Evolutionary conservation across 2,888 invertebrate genomes (phyloP).

Genomic region (Matsumyia berberina): DNA sequence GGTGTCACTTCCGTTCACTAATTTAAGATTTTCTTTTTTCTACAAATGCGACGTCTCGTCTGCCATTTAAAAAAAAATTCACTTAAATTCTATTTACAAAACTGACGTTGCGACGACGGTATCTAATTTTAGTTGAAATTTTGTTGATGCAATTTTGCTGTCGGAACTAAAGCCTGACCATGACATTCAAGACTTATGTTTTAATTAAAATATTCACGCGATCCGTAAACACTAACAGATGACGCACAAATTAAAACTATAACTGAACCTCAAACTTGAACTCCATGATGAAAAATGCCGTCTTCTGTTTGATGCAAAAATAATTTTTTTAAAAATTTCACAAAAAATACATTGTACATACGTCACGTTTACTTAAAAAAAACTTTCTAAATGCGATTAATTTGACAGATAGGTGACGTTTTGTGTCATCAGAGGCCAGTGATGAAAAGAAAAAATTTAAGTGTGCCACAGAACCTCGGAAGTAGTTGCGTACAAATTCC

Average conservation of each 20-base stretch:
- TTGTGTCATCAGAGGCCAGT: neutral
- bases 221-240: neutral
- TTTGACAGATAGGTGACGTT: neutral
- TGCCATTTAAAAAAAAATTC: conserved; percentile 14
- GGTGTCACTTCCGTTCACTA: conserved; percentile 41
- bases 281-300: no score
- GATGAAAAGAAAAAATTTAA: neutral
- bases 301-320: neutral
- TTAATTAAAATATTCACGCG: neutral
- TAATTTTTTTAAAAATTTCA: neutral
- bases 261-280: no score
- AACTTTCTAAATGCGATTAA: neutral
- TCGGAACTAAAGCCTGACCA: conserved; percentile 12
- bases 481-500: neutral
- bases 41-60: conserved; percentile 29
- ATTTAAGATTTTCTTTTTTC: conserved; percentile 13
- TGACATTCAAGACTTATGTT: conserved; percentile 10
- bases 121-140: conserved; percentile 23
- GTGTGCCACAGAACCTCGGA: neutral
- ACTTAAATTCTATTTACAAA: conserved; percentile 38
- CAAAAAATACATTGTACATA: neutral
- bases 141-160: conserved; percentile 40
- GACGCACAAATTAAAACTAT: neutral
- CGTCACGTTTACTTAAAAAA: neutral
- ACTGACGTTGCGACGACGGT: conserved; percentile 14